Conservation (phyloP, 1,140 invertebrate genomes). For the Pararge aegeria region DNA sequence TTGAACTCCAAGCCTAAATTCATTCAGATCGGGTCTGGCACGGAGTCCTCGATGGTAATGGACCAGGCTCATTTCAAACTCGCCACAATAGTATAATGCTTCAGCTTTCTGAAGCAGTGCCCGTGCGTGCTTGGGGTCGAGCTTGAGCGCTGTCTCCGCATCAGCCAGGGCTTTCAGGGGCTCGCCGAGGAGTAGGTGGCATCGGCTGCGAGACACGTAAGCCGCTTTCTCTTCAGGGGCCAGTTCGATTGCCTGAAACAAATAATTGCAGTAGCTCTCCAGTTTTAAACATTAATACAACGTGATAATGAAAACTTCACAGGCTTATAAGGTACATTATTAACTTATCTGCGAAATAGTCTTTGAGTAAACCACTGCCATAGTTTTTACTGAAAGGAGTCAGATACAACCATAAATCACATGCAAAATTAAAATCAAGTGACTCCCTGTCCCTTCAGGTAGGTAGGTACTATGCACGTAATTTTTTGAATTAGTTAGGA, state of each 20-base stretch:
- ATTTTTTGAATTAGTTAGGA: too few species aligned
- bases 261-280: too few species aligned
- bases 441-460: too few species aligned
- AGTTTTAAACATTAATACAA: too few species aligned
- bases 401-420: too few species aligned
- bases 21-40: conserved; percentile 90
- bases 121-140: conserved; percentile 89
- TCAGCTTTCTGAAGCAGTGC: conserved; percentile 96
- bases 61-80: conserved; percentile 96
- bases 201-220: conserved; percentile 93
- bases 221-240: conserved; percentile 92
- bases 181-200: conserved; percentile 93
- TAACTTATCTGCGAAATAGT: too few species aligned
- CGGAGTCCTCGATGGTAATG: conserved; percentile 93
- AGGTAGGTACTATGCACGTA: too few species aligned
- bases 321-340: too few species aligned
- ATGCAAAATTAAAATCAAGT: too few species aligned
- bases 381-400: too few species aligned
- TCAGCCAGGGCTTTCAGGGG: conserved; percentile 90
- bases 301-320: too few species aligned
- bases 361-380: too few species aligned
- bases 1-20: conserved; percentile 94
- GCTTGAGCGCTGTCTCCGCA: conserved; percentile 88
- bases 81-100: conserved; percentile 93
- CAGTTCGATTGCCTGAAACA: conserved; percentile 90